These are phyloP conservation scores for Condylostylus longicornis DNA, from an alignment of 1,140 invertebrate species.

Conservation along the genomic window DNA sequence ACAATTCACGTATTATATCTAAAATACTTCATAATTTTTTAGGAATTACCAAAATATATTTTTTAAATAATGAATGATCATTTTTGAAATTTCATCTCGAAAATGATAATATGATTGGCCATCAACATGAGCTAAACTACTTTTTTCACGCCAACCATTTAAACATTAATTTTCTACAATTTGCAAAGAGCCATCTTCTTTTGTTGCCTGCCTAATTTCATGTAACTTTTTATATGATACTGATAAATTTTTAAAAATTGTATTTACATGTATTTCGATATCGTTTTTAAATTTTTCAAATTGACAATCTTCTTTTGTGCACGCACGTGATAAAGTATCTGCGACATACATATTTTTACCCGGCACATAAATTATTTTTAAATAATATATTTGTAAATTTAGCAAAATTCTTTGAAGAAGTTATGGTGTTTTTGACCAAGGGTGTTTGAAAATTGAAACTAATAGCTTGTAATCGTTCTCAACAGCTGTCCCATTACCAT, in stretches of 20 bases:
- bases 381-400: constrained; percentile 27
- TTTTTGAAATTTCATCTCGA: constrained; percentile 19
- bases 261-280: constrained; percentile 13
- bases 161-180: constrained; percentile 14
- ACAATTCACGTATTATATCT: constrained; percentile 29
- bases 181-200: constrained; percentile 15
- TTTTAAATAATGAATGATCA: constrained; percentile 26
- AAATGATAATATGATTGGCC: constrained; percentile 19
- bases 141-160: constrained; percentile 29
- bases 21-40: constrained; percentile 20
- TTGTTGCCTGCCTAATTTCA: constrained; percentile 16
- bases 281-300: constrained; percentile 11
- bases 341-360: constrained; percentile 33
- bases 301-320: constrained; percentile 9
- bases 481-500: constrained; percentile 15
- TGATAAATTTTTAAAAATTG: constrained; percentile 10
- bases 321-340: constrained; percentile 30
- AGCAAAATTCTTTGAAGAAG: constrained; percentile 27
- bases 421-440: constrained; percentile 23
- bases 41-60: constrained; percentile 27
- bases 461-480: constrained; percentile 36
- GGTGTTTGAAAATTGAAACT: constrained; percentile 31
- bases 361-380: constrained; percentile 27
- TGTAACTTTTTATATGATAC: constrained; percentile 12
- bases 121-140: constrained; percentile 13